phyloP scores from a whole-genome alignment of 2,888 invertebrate species.

The Caenorhabditis zanzibari region DNA sequence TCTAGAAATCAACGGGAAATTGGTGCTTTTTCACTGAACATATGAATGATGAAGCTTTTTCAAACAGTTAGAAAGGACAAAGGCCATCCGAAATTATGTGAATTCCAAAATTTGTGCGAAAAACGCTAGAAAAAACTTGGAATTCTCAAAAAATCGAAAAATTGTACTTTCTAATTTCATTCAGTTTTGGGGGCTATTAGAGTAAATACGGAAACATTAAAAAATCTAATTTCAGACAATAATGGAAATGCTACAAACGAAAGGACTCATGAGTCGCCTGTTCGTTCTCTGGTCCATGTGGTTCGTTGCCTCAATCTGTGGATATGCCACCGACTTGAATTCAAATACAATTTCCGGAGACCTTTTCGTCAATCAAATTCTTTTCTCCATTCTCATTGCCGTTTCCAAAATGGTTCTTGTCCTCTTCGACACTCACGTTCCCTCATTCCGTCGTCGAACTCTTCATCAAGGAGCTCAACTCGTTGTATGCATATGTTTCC shows the following conservation, averaged over 20 bases:
- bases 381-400: constrained; percentile 81
- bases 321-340: constrained; percentile 82
- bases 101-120: no score
- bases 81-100: no score
- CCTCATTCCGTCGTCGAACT: constrained; percentile 79
- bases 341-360: constrained; percentile 80
- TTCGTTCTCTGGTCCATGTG: constrained; percentile 82
- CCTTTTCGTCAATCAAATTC: constrained; percentile 81
- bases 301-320: constrained; percentile 80
- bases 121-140: no score
- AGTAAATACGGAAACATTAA: no score
- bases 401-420: constrained; percentile 81
- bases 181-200: no score
- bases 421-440: constrained; percentile 75
- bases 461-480: constrained; percentile 81
- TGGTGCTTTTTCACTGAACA: no score
- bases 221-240: constrained; percentile 56
- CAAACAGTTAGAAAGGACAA: no score
- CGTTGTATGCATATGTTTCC: constrained; percentile 80
- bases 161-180: no score
- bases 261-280: constrained; percentile 74
- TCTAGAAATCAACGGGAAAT: no score
- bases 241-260: constrained; percentile 75
- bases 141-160: no score
- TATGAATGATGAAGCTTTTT: no score